Conservation (phyloP, 2,888 invertebrate species). For the Prenolepis imparis region DNA sequence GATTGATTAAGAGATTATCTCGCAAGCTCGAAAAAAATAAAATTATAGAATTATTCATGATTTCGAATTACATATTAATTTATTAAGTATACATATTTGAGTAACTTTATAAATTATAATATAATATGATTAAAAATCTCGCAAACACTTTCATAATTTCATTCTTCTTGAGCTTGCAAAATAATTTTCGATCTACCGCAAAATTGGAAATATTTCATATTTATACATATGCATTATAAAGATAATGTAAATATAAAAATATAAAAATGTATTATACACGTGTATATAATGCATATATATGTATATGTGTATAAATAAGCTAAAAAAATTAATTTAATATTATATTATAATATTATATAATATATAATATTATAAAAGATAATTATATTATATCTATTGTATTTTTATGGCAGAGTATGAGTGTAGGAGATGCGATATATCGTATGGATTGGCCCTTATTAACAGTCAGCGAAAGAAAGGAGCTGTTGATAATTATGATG, state of each 20-base stretch:
- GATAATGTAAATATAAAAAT: not conserved
- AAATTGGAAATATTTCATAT: not conserved
- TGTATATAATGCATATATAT: not conserved
- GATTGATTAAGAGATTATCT: not conserved
- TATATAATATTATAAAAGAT: not conserved
- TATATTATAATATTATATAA: not conserved
- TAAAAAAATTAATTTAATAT: not conserved
- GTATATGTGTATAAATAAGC: not conserved
- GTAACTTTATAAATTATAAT: not conserved
- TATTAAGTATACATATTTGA: not conserved
- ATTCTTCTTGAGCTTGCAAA: not conserved
- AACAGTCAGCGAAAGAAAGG: conserved; percentile 42
- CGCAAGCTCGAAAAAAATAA: not conserved
- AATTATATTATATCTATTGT: not conserved
- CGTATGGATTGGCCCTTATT: conserved; percentile 26
- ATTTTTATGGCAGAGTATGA: conserved; percentile 30
- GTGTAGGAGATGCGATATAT: conserved; percentile 6
- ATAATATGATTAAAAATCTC: not conserved
- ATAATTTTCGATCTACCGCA: not conserved
- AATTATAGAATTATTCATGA: not conserved
- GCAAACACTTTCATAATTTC: not conserved
- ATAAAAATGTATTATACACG: not conserved
- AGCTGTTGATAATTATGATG: conserved; percentile 64
- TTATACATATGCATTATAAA: not conserved
- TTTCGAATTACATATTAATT: not conserved